These are phyloP conservation scores for Mus spicilegus DNA, from an alignment of 2,113 vertebrate genomes.

Conservation along the genomic window DNA sequence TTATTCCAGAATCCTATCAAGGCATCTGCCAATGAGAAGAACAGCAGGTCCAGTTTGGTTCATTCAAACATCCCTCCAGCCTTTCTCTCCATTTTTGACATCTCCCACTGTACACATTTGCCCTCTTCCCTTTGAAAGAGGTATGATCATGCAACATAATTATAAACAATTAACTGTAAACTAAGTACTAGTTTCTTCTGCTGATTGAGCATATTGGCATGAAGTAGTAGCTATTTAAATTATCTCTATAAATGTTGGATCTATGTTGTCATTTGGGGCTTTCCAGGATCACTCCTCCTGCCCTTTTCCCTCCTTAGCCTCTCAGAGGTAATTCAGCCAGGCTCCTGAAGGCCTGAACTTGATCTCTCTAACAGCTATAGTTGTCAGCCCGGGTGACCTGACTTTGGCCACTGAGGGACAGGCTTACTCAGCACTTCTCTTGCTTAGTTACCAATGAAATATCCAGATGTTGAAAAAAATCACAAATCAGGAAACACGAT, in stretches of 20 bases:
- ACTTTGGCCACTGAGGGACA: neutral
- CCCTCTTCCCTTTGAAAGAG: neutral
- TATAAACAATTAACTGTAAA: neutral
- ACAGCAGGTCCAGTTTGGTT: neutral
- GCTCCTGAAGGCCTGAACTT: neutral
- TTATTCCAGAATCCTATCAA: constrained; percentile 17
- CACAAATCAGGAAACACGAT: constrained; percentile 1
- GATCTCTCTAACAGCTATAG: neutral
- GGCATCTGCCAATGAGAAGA: neutral
- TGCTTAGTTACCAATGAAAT: neutral
- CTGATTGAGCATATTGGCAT: neutral
- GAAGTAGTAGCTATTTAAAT: neutral
- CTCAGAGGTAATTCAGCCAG: neutral
- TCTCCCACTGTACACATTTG: neutral
- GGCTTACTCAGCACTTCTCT: neutral
- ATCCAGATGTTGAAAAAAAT: neutral
- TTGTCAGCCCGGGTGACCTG: neutral
- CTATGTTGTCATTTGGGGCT: neutral
- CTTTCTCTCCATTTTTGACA: neutral
- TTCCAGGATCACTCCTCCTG: neutral
- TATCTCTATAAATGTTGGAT: neutral
- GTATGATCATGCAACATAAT: neutral
- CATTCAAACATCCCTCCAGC: neutral
- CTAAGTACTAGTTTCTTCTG: neutral
- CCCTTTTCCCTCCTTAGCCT: neutral